Base-by-base conservation (phyloP, 2,797 vertebrate species). In the Enteromius unitaeniatus region DNA sequence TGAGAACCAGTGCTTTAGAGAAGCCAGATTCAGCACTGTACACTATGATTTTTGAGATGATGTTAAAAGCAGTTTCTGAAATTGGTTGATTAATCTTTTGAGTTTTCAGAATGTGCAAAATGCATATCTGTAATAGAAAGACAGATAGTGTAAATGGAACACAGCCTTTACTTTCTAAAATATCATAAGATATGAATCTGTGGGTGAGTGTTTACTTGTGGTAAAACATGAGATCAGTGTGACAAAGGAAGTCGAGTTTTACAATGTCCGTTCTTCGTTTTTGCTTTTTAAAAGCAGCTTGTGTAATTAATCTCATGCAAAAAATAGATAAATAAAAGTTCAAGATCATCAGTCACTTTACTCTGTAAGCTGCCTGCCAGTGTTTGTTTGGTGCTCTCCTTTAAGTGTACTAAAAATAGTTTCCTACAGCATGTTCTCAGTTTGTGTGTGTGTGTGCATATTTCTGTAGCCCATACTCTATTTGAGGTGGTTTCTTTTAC, bases 401-500 rank as follows among this genome's bases (percentile, higher is more conserved):
- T 76, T 82, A 6, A 34, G 10, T 7, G 37, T 37, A 34, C 81
- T 76, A 76, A 76, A 74, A 53, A 67, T 67, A 76, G 17, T 42
- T 76, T 42, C 19, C 34, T 17, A 31, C 23, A 34, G 23, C 45
- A n/a, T 74, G 28, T 13, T 37, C 21, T 13, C 17, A 17, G 31
- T 73, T 11, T 51, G 42, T 60, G 51, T 62, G 7, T 68, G 31
- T 60, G 34, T 58, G 51, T 62, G 8, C 68, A n/a, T 60, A 13
- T 60, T 60, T 8, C 58, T 67, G 58, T 73, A 51, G 55, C 58
- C 51, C 45, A 21, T 65, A 9, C 80, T 77, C 58, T 72, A 34
- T 70, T 79, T 72, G 17, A 78, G 69, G 19, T 31, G 5, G 37
- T 62, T 82, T 76, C 42, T 45, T 84, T 81, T 72, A 72, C 14